These are phyloP conservation scores for Exephanes ischioxanthus DNA, from an alignment of 2,888 invertebrate genomes.

Conservation along the genomic window DNA sequence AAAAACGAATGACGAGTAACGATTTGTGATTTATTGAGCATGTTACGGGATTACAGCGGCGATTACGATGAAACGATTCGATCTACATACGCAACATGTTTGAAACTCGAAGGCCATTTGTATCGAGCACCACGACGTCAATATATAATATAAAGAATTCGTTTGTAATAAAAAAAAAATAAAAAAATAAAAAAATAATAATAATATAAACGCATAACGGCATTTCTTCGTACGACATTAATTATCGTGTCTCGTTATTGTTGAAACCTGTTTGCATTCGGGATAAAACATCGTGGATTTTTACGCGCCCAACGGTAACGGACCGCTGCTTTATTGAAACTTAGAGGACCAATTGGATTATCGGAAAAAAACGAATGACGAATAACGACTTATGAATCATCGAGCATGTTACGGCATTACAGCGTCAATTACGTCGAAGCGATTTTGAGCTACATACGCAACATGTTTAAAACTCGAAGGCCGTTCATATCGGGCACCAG, in stretches of 20 bases:
- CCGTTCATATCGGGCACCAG: no score
- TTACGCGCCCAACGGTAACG: no score
- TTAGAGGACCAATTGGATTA: no score
- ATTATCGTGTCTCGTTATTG: neutral
- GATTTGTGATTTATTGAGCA: slow-evolving; percentile 27
- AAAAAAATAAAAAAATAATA: slow-evolving; percentile 1
- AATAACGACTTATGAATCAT: no score
- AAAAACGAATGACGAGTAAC: neutral
- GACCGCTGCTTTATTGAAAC: no score
- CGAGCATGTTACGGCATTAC: no score
- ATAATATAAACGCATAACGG: slow-evolving; percentile 12
- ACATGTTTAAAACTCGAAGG: no score
- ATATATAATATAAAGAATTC: slow-evolving; percentile 18
- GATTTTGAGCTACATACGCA: no score
- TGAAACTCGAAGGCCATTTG: slow-evolving; percentile 19
- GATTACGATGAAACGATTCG: neutral
- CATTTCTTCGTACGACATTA: neutral
- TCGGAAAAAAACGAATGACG: no score
- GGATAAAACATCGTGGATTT: no score
- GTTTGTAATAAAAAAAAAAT: slow-evolving; percentile 44
- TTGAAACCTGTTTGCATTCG: neutral
- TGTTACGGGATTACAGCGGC: neutral
- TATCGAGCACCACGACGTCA: slow-evolving; percentile 32
- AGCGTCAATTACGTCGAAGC: no score
- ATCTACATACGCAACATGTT: neutral